phyloP scores from a whole-genome alignment of 2,888 invertebrate species.

The Coronaproctus castanopsis region DNA sequence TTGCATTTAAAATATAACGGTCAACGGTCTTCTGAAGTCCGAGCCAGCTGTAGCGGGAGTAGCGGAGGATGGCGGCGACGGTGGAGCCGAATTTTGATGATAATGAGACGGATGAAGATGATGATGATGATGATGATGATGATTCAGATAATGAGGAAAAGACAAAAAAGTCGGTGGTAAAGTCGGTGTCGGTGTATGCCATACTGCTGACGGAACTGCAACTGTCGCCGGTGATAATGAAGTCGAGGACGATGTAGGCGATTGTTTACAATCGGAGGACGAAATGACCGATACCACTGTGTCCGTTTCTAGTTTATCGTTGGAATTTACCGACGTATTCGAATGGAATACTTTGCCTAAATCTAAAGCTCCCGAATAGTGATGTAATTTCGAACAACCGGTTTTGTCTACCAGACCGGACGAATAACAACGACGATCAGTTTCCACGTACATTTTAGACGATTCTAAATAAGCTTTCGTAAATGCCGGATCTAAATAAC shows the following conservation, averaged over 20 bases:
- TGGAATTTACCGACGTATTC: neutral
- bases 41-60: too few relatives aligned
- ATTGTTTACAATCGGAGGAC: constrained; percentile 12
- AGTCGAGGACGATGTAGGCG: constrained; percentile 13
- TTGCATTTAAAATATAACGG: constrained; percentile 69
- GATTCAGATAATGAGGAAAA: constrained; percentile 38
- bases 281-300: neutral
- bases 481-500: constrained; percentile 44
- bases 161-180: constrained; percentile 36
- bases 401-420: neutral
- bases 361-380: neutral
- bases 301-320: neutral
- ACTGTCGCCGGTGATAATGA: constrained; percentile 17
- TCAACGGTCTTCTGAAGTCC: constrained; percentile 51
- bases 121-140: constrained; percentile 26
- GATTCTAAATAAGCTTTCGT: constrained; percentile 50
- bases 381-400: neutral
- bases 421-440: neutral
- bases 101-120: constrained; percentile 8
- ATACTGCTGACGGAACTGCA: constrained; percentile 18
- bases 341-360: neutral
- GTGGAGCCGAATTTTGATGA: constrained; percentile 32
- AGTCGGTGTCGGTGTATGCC: constrained; percentile 16
- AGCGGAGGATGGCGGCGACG: constrained; percentile 36
- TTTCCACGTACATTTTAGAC: constrained; percentile 37